Base-by-base conservation (phyloP, 2,888 invertebrate species). In the Thera britannica region DNA sequence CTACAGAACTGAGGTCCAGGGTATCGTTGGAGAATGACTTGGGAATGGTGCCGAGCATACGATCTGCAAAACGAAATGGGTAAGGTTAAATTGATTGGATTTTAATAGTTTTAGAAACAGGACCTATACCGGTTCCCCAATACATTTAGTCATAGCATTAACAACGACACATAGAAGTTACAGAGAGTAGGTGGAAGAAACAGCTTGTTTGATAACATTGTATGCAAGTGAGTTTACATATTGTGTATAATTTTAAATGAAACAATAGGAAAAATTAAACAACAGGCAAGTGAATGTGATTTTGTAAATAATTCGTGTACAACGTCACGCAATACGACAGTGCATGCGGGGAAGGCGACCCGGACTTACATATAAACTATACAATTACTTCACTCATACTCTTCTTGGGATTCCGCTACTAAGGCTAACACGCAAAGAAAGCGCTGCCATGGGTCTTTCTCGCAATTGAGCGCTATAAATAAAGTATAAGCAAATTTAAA, bases 21-120 rank as follows among this genome's bases (percentile, higher is more conserved):
- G 95, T 96, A 76, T 95, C 95, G 76, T 95, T 95, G 74, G 95
- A 95, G 83, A 94, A 91, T 9, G 92, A 88, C 76, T 93, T 93
- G 71, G 94, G 94, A 77, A 94, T 93, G 66, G 92, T 91, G 72
- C 93, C 93, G 67, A 93, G 80, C 87, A 93, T 88, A 71, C 93
- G 92, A 83, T 93, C 93, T 93, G 88, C 1, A 88, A 68, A 57
- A 46, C 44, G 3, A 57, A 3, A 57, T 49, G 3, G 46, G 23
- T 12, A 46, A 8, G 8, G 41, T 46, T n/a, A n/a, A 36, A 6
- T 61, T 52, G 1, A 38, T n/a, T 54, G 11, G 52, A 55, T 36
- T 55, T 55, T 36, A 11, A 9, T 46, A 1, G 44, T 46, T 44
- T 7, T 44, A 7, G 7, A 44, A 44, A 44, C 44, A 44, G 44